phyloP scores from a whole-genome alignment of 2,888 invertebrate genomes.

The Eudasyphora cyanicolor region DNA sequence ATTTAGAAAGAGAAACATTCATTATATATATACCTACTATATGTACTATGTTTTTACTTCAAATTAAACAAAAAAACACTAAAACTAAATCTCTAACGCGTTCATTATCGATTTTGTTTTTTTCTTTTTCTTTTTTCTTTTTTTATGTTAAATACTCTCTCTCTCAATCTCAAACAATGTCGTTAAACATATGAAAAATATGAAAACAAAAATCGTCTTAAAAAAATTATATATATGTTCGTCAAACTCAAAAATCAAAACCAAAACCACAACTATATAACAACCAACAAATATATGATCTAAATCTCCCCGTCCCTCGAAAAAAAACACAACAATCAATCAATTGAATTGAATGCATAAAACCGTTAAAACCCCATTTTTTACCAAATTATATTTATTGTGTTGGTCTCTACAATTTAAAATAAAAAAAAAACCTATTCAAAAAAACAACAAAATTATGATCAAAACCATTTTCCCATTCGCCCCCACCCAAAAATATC shows the following conservation, averaged over 20 bases:
- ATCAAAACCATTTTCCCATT: conserved; percentile 48
- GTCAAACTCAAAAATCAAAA: conserved; percentile 72
- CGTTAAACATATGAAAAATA: conserved; percentile 70
- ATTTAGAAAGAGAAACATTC: conserved; percentile 36
- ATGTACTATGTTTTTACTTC: conserved; percentile 9
- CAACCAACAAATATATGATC: conserved; percentile 50
- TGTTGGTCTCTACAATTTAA: conserved; percentile 55
- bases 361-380: conserved; percentile 58
- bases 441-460: conserved; percentile 66
- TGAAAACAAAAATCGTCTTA: conserved; percentile 71
- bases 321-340: conserved; percentile 32
- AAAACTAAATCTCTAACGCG: conserved; percentile 78
- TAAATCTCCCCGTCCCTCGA: conserved; percentile 29
- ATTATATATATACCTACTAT: background rate
- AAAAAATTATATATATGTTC: conserved; percentile 80
- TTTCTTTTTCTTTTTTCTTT: conserved; percentile 76
- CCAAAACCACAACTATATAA: conserved; percentile 57
- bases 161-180: conserved; percentile 59
- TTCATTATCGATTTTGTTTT: conserved; percentile 80
- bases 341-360: conserved; percentile 62
- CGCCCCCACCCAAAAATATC: conserved; percentile 43
- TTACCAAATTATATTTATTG: conserved; percentile 57
- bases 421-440: conserved; percentile 44
- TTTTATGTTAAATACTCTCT: conserved; percentile 74
- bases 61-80: conserved; percentile 68